These are phyloP conservation scores for Botia almorhae DNA, from an alignment of 2,797 vertebrate genomes.

Conservation along the genomic window DNA sequence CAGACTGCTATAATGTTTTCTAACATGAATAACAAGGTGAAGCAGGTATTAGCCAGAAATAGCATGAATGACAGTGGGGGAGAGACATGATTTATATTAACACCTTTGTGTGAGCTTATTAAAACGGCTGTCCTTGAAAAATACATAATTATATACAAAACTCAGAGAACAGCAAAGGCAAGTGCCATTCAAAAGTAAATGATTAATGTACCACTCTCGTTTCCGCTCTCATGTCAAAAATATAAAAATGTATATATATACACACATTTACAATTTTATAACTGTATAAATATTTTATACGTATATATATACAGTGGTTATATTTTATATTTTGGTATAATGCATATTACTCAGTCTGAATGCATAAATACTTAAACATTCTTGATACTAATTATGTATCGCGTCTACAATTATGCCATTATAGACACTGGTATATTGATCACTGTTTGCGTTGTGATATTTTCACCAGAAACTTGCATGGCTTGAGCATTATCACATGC, in stretches of 20 bases:
- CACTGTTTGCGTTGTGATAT: neutral
- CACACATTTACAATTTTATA: too few species aligned
- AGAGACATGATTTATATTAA: slow-evolving; percentile 23
- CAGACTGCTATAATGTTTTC: slow-evolving; percentile 18
- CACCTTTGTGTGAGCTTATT: slow-evolving; percentile 42
- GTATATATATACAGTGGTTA: too few species aligned
- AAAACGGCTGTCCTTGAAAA: slow-evolving; percentile 48
- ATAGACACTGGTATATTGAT: neutral
- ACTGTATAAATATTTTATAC: too few species aligned
- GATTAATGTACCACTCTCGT: slow-evolving; percentile 17
- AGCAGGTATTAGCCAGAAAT: slow-evolving; percentile 31
- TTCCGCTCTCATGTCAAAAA: slow-evolving; percentile 1
- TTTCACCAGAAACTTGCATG: neutral
- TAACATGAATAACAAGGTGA: slow-evolving; percentile 28
- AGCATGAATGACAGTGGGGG: slow-evolving; percentile 31
- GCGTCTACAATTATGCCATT: neutral
- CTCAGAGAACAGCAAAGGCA: slow-evolving; percentile 28
- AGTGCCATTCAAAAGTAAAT: slow-evolving; percentile 33
- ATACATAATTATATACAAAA: slow-evolving; percentile 1
- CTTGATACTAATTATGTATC: neutral
- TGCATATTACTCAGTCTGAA: neutral
- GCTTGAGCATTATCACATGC: neutral
- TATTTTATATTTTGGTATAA: too few species aligned
- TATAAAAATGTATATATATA: neutral
- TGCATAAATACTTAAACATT: neutral